phyloP scores from a whole-genome alignment of 2,888 invertebrate genomes.

The Pristionchus japonicus region DNA sequence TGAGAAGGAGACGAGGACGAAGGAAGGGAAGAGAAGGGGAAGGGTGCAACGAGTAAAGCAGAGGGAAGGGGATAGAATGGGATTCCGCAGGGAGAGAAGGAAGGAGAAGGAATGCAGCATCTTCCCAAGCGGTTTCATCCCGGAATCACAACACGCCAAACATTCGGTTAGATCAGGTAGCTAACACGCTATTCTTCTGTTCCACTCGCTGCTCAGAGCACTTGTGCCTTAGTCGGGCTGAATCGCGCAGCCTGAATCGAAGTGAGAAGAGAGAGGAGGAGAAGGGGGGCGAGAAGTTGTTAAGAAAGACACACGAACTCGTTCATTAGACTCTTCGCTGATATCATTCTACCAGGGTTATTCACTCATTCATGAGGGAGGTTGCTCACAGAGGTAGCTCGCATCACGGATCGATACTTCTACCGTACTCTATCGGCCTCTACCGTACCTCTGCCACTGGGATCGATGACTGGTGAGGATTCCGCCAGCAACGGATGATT shows the following conservation, averaged over 20 bases:
- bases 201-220: neutral
- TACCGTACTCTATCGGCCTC: neutral
- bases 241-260: constrained; percentile 27
- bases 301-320: constrained; percentile 3
- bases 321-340: neutral
- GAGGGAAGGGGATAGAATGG: neutral
- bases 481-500: constrained; percentile 50
- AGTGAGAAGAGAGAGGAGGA: neutral
- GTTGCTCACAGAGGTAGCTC: neutral
- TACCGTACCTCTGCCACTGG: constrained; percentile 69
- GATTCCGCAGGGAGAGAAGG: neutral
- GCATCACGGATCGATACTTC: neutral
- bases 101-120: neutral
- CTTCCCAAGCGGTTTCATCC: neutral
- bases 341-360: neutral
- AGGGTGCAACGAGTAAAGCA: constrained; percentile 9
- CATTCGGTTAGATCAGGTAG: neutral
- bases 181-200: constrained; percentile 20
- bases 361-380: neutral
- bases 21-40: constrained; percentile 10
- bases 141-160: neutral
- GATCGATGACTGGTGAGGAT: constrained; percentile 57
- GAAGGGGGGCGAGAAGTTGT: neutral
- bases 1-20: constrained; percentile 30
- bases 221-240: constrained; percentile 21